Percentiles rank a stretch among this genome's conserved stretches.
Evolutionary conservation across 2,888 invertebrate species (phyloP).

Genomic region (Oxystoma pomonae): DNA sequence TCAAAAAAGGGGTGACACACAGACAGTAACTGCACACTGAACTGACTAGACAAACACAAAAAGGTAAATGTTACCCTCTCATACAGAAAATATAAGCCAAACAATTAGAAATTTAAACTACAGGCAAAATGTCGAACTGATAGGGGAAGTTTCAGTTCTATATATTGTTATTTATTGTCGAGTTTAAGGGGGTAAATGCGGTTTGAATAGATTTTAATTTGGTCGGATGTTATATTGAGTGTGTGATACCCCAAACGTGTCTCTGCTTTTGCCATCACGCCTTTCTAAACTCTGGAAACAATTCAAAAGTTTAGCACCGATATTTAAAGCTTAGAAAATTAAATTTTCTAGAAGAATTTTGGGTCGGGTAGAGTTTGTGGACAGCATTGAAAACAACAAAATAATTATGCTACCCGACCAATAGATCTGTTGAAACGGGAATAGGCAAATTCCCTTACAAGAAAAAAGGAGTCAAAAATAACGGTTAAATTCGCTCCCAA

Average conservation of each 20-base stretch:
- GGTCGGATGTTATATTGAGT: not conserved
- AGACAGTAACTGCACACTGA: not conserved
- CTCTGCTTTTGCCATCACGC: not conserved
- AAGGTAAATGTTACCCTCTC: not conserved
- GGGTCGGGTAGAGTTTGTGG: no score
- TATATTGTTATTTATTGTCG: not conserved
- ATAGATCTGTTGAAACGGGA: no score
- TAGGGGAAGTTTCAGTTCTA: not conserved
- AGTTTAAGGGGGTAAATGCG: not conserved
- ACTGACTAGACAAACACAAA: not conserved
- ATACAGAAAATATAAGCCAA: not conserved
- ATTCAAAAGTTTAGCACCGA: no score
- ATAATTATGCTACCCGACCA: no score
- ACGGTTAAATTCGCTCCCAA: no score
- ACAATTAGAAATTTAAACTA: not conserved
- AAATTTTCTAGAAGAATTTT: no score
- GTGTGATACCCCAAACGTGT: not conserved
- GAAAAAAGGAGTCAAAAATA: no score
- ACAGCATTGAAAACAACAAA: no score
- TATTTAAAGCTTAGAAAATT: no score
- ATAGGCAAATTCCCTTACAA: no score
- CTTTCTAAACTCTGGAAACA: no score
- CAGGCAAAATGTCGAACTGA: not conserved
- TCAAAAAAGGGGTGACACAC: not conserved
- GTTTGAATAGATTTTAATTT: not conserved